Conservation (phyloP, 2,797 vertebrate genomes). For the Acrossocheilus wenchowensis region DNA sequence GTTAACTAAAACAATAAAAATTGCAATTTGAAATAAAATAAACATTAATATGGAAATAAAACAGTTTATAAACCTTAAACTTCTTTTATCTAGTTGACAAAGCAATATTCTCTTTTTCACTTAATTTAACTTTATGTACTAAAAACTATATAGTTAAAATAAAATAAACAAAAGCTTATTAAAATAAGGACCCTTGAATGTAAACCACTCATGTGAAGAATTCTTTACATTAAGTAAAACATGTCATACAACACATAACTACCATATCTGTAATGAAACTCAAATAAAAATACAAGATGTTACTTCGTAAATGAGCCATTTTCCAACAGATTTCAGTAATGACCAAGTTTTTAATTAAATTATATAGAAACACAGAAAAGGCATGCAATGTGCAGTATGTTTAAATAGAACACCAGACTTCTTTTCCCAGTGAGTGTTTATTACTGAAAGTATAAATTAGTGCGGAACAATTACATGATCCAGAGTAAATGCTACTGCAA, state of each 20-base stretch:
- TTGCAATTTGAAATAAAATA: not conserved
- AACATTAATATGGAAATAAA: not conserved
- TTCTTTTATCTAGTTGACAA: too few relatives aligned
- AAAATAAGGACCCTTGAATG: not conserved
- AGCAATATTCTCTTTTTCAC: too few relatives aligned
- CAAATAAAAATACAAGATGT: not conserved
- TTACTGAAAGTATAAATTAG: slow-evolving; percentile 60
- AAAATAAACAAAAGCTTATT: not conserved
- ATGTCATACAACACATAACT: not conserved
- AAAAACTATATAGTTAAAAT: too few relatives aligned
- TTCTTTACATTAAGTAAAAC: not conserved
- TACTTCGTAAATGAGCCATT: too few relatives aligned
- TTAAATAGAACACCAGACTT: slow-evolving; percentile 9
- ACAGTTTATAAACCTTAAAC: not conserved
- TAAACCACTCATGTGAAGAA: not conserved
- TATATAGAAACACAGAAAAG: not conserved
- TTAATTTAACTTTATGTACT: too few relatives aligned
- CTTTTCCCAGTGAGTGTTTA: slow-evolving; percentile 42
- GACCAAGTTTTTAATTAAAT: not conserved
- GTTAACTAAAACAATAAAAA: not conserved
- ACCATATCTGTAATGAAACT: not conserved
- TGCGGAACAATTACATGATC: slow-evolving; percentile 32
- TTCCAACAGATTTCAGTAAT: not conserved
- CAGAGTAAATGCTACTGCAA: not conserved
- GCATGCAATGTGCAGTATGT: not conserved